phyloP scores from a whole-genome alignment of 2,888 invertebrate species.

The Stramonita haemastoma region DNA sequence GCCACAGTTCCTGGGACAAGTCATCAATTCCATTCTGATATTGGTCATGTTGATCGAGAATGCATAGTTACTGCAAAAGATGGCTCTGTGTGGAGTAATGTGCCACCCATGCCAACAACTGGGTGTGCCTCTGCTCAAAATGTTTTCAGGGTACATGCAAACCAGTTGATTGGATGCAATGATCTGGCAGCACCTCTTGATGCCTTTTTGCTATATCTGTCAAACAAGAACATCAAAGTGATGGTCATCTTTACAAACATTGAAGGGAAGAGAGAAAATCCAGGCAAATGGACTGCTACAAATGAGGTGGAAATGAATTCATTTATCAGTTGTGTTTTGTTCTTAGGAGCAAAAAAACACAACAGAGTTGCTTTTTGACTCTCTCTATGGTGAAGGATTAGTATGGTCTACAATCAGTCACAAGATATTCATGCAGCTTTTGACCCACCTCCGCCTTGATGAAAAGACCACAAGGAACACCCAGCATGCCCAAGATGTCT shows the following conservation, averaged over 20 bases:
- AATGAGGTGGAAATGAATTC: slow-evolving; percentile 36
- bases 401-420: slow-evolving; percentile 17
- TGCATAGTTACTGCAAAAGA: slow-evolving; percentile 1
- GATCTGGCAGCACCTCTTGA: not conserved
- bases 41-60: not conserved
- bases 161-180: slow-evolving; percentile 8
- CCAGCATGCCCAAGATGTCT: slow-evolving; percentile 25
- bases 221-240: slow-evolving; percentile 31
- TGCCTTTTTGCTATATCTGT: slow-evolving; percentile 3
- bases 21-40: slow-evolving; percentile 6
- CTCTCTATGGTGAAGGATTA: slow-evolving; percentile 30
- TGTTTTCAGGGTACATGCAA: slow-evolving; percentile 2
- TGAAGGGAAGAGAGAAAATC: slow-evolving; percentile 31
- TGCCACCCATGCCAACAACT: not conserved
- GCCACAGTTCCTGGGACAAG: slow-evolving; percentile 1
- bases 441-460: slow-evolving; percentile 30
- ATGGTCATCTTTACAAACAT: slow-evolving; percentile 36
- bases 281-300: slow-evolving; percentile 32
- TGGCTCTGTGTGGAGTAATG: not conserved
- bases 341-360: slow-evolving; percentile 28
- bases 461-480: slow-evolving; percentile 35
- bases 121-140: slow-evolving; percentile 5
- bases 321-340: slow-evolving; percentile 29
- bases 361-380: slow-evolving; percentile 36
- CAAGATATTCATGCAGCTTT: slow-evolving; percentile 31